phyloP scores from a whole-genome alignment of 2,797 vertebrate genomes.

The Balearica regulorum region DNA sequence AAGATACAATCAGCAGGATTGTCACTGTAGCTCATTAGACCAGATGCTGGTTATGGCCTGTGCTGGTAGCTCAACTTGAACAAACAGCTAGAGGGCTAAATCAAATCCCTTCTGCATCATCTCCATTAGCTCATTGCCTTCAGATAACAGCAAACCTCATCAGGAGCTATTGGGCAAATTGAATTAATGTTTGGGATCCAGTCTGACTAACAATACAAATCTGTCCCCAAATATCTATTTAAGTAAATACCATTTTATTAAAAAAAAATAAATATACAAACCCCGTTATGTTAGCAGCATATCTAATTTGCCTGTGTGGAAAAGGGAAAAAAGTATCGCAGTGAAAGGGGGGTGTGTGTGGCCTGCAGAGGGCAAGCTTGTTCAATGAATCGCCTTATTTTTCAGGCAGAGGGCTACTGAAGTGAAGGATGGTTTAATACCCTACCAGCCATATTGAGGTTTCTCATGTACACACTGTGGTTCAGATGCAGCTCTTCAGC shows the following conservation, averaged over 20 bases:
- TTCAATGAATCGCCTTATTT: conserved; percentile 15
- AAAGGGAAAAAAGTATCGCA: background rate
- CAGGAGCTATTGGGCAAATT: background rate
- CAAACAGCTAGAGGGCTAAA: conserved; percentile 48
- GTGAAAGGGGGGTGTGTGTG: background rate
- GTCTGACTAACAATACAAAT: background rate
- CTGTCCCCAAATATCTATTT: background rate
- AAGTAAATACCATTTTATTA: background rate
- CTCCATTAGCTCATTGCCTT: conserved; percentile 6
- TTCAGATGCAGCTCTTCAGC: background rate
- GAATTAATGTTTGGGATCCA: background rate
- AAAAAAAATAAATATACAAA: background rate
- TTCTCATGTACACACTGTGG: background rate
- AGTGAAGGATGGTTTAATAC: background rate
- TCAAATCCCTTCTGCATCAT: conserved; percentile 34
- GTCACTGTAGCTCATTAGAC: conserved; percentile 44
- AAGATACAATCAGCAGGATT: background rate
- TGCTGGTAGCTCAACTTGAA: conserved; percentile 23
- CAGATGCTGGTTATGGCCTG: conserved; percentile 30
- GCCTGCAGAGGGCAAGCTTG: conserved; percentile 72
- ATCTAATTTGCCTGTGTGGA: background rate
- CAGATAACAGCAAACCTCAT: background rate
- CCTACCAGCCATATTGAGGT: background rate
- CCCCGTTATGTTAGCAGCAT: background rate
- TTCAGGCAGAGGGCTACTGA: background rate